A percentile compares a stretch with the other conserved stretches of the same genome.
phyloP scores from a whole-genome alignment of 2,888 invertebrate species.

The Rapana venosa region DNA sequence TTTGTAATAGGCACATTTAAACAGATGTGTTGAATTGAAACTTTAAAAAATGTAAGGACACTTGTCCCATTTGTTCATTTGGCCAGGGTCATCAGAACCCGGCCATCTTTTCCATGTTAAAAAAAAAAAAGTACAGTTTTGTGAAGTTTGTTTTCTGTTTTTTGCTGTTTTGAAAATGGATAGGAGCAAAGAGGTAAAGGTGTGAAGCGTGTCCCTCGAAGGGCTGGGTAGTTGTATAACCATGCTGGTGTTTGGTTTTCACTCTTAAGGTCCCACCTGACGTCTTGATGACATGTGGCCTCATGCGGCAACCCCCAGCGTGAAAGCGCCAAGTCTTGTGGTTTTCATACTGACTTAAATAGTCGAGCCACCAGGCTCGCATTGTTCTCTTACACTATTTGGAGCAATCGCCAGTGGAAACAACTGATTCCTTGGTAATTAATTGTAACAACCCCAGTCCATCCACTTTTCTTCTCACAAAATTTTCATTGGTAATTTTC shows the following conservation, averaged over 20 bases:
- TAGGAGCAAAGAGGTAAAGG: not conserved
- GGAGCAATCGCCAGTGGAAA: slow-evolving; percentile 28
- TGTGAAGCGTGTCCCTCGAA: not conserved
- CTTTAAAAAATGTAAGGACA: too few relatives aligned
- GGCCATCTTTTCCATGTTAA: not conserved
- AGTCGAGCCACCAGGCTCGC: slow-evolving; percentile 20
- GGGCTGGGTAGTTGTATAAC: slow-evolving; percentile 26
- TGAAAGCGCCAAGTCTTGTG: slow-evolving; percentile 38
- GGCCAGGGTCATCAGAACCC: too few relatives aligned
- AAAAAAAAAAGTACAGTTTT: not conserved
- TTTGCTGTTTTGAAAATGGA: not conserved
- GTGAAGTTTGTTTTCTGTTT: not conserved
- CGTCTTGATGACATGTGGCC: not conserved
- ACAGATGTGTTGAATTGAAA: too few relatives aligned
- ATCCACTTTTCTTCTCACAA: not conserved
- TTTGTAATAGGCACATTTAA: not conserved
- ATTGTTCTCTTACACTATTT: slow-evolving; percentile 30
- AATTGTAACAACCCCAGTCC: not conserved
- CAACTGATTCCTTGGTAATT: slow-evolving; percentile 9
- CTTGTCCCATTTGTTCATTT: too few relatives aligned
- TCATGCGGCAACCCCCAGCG: slow-evolving; percentile 15
- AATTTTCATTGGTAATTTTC: not conserved
- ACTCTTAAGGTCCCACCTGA: not conserved
- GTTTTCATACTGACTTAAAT: slow-evolving; percentile 15
- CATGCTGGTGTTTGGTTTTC: slow-evolving; percentile 36